A percentile compares a stretch with the other conserved stretches of the same genome.
phyloP scores from a whole-genome alignment of 2,797 vertebrate species.

The Melopsittacus undulatus region DNA sequence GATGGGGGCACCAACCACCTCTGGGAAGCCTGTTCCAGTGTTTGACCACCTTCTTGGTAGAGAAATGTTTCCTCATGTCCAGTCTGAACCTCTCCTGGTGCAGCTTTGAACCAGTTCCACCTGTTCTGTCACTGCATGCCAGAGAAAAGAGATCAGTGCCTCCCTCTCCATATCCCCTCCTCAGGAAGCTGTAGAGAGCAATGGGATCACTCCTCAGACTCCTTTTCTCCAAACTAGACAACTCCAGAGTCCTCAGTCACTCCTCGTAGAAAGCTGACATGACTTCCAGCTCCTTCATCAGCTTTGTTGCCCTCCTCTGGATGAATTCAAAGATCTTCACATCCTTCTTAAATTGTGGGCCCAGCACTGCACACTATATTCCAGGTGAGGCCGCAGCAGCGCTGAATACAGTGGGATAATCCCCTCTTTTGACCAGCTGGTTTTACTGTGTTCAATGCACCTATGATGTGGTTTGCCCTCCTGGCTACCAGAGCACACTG shows the following conservation, averaged over 20 bases:
- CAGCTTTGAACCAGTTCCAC: neutral
- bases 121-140: neutral
- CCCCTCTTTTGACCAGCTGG: neutral
- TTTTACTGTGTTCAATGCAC: neutral
- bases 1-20: neutral
- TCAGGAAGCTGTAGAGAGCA: neutral
- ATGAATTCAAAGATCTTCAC: neutral
- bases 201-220: neutral
- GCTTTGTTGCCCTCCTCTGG: neutral
- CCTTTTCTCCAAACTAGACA: neutral
- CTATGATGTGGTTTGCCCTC: neutral
- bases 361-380: neutral
- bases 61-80: neutral
- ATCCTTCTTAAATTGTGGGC: neutral
- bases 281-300: neutral
- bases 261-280: neutral
- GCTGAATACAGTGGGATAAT: neutral
- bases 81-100: neutral
- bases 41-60: neutral
- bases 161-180: neutral
- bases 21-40: neutral
- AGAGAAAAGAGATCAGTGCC: neutral
- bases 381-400: neutral
- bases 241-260: neutral
- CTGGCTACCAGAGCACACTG: neutral